These are phyloP conservation scores for Phrixothrix hirtus DNA, from an alignment of 2,888 invertebrate species.

Conservation along the genomic window DNA sequence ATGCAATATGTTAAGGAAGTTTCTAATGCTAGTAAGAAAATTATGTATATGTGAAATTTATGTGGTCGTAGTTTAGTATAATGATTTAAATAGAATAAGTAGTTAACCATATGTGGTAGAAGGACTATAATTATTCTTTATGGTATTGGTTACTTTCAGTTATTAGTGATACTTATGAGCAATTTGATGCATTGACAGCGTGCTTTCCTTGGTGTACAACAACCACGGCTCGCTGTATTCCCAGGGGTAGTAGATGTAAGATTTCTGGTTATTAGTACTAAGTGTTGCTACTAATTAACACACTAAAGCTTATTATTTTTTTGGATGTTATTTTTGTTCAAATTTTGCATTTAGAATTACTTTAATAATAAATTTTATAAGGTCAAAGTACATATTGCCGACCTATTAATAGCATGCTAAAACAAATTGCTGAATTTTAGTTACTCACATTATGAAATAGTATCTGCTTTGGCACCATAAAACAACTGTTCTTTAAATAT, in stretches of 20 bases:
- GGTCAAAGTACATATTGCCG: too few relatives aligned
- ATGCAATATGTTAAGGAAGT: conserved; percentile 81
- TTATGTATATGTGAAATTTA: conserved; percentile 14
- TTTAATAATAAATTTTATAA: too few relatives aligned
- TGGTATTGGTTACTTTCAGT: conserved; percentile 61
- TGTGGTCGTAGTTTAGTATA: conserved; percentile 17
- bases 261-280: conserved; percentile 20
- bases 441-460: too few relatives aligned
- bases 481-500: too few relatives aligned
- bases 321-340: too few relatives aligned
- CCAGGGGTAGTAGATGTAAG: conserved; percentile 68
- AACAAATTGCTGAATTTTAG: too few relatives aligned
- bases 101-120: conserved; percentile 23
- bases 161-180: conserved; percentile 73
- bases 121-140: conserved; percentile 29
- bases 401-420: too few relatives aligned
- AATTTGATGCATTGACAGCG: conserved; percentile 74
- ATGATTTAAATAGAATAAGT: conserved; percentile 18
- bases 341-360: too few relatives aligned
- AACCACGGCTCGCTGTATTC: conserved; percentile 65
- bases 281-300: conserved; percentile 4
- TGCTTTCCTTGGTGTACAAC: conserved; percentile 77
- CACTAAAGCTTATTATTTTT: neutral
- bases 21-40: conserved; percentile 68
- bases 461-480: too few relatives aligned